Conservation (phyloP, 2,113 vertebrate species). For the Nothocercus nigrocapillus region DNA sequence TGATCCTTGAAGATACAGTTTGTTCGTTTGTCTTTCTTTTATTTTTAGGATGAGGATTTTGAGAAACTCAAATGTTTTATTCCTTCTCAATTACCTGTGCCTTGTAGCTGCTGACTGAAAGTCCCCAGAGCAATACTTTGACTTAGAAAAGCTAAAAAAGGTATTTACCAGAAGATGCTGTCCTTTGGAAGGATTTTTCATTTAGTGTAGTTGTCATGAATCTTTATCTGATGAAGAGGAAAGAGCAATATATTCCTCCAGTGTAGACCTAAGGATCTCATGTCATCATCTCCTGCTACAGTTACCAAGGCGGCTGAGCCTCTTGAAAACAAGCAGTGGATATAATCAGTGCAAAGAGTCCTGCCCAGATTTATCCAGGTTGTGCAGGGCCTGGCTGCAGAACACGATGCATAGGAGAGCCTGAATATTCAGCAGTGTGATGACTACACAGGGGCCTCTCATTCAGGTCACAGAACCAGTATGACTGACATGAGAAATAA, state of each 20-base stretch:
- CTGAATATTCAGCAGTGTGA: accelerated
- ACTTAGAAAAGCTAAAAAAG: accelerated
- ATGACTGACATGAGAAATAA: neutral
- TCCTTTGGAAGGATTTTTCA: neutral
- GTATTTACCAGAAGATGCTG: neutral
- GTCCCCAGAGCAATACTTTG: neutral
- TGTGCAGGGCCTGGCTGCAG: neutral
- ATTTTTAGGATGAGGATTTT: neutral
- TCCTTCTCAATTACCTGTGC: neutral
- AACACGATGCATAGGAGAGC: accelerated
- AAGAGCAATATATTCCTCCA: neutral
- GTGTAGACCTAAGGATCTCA: neutral
- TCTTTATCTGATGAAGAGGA: neutral
- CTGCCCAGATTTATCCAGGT: neutral
- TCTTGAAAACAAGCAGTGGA: neutral
- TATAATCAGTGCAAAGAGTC: neutral
- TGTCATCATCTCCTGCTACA: neutral
- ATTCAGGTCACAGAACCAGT: neutral
- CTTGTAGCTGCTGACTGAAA: neutral
- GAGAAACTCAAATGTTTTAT: neutral
- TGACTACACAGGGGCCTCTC: accelerated
- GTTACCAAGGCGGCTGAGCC: neutral
- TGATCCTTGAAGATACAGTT: neutral
- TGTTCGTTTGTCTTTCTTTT: neutral
- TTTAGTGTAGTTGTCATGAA: neutral